Evolutionary conservation across 2,113 vertebrate species (phyloP).

Genomic region (Peromyscus polionotus): DNA sequence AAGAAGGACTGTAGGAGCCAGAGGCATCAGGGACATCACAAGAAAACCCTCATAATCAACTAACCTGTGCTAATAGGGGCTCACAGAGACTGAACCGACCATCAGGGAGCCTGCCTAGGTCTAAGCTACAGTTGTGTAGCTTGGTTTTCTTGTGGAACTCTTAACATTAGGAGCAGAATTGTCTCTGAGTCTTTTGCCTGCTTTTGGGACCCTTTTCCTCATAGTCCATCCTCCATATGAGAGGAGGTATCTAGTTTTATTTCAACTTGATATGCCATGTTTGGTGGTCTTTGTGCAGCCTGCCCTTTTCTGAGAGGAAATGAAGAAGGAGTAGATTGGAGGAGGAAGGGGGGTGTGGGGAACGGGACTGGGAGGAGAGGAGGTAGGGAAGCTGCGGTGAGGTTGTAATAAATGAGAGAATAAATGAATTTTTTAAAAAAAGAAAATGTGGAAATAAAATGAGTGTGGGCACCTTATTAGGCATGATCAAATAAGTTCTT

Average conservation of each 20-base stretch:
- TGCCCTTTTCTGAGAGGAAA: neutral
- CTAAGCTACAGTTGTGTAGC: neutral
- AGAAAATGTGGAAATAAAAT: neutral
- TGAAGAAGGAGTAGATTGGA: neutral
- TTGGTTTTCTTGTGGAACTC: neutral
- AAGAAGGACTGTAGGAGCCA: neutral
- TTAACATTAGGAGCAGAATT: neutral
- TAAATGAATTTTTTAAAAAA: neutral
- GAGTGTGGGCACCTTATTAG: neutral
- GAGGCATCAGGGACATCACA: neutral
- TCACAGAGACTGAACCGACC: neutral
- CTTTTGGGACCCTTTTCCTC: neutral
- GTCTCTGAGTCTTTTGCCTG: neutral
- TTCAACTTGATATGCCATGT: neutral
- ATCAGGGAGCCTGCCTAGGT: neutral
- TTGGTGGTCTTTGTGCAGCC: no score
- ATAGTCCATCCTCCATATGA: neutral
- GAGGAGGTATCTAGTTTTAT: neutral
- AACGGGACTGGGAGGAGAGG: no score
- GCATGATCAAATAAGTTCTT: neutral
- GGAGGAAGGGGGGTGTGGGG: no score
- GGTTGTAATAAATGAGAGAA: neutral
- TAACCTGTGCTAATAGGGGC: neutral
- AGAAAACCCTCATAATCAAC: neutral
- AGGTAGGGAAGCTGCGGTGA: no score